Base-by-base conservation (phyloP, 2,797 vertebrate genomes). In the Coranthus polyacanthus region DNA sequence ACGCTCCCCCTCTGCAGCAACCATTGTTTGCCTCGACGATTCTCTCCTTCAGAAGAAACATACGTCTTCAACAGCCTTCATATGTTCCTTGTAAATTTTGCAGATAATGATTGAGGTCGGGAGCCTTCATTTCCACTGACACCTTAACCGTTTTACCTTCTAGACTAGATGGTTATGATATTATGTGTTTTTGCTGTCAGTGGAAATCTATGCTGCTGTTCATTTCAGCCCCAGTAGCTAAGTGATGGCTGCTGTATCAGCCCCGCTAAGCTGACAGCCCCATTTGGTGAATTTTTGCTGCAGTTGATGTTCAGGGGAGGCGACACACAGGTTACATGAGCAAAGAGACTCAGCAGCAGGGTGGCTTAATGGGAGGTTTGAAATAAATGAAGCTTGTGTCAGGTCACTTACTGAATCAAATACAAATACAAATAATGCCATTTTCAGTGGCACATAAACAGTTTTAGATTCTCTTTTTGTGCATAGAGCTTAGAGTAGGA, bases 1-100 rank as follows among this genome's bases (percentile, higher is more conserved):
- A 91, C 68, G 73, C 81, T 87, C 79, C 55, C 62, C 62, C 62
- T 73, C 88, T 88, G 83, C 82, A 82, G 75, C 78, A 82, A 22
- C 67, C 66, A 65, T 83, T 85, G 73, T 87, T 88, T 85, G 79
- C 58, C 65, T 73, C 64, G 1, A 10, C 13, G 21, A 72, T 72
- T 57, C 75, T 67, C 83, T 82, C 84, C 78, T 88, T 84, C 72
- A 69, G 37, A 79, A 43, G 68, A 61, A 70, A 68, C 57, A 38
- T 41, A 50, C 47, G 50, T 75, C 58, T 56, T 54, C 65, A 55
- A 21, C 66, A 55, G 21, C 32, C 34, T 21, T 51, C 29, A 47
- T 82, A 45, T 49, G 13, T 62, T 16, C 44, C 15, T 47, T 62
- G 49, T 56, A 49, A 18, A 60, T 75, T 63, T 65, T 54, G 16